Evolutionary conservation across 2,797 vertebrate species (phyloP).

Genomic region (Mormyrops boulengeri): DNA sequence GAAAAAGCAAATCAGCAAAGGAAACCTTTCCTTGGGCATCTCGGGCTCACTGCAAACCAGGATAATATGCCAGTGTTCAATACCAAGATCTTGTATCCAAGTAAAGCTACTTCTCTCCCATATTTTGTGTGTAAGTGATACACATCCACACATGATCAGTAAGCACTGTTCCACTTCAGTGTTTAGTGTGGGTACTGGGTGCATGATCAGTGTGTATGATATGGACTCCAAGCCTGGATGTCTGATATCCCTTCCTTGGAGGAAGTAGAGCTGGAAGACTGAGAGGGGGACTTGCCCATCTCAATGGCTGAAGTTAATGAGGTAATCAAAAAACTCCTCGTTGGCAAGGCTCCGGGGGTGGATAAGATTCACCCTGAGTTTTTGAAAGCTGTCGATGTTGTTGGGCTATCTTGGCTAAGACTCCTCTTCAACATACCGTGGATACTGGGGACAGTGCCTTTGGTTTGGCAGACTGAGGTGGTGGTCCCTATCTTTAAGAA

Average conservation of each 20-base stretch:
- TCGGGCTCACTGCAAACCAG: slow-evolving; percentile 76
- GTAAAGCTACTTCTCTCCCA: slow-evolving; percentile 53
- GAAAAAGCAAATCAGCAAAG: slow-evolving; percentile 85
- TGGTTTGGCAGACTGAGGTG: too few relatives aligned
- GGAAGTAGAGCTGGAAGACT: too few relatives aligned
- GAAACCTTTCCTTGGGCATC: slow-evolving; percentile 68
- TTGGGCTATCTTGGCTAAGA: too few relatives aligned
- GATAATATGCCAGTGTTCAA: slow-evolving; percentile 80
- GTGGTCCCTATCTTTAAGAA: too few relatives aligned
- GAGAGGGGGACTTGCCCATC: too few relatives aligned
- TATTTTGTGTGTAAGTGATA: background rate
- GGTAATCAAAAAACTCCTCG: too few relatives aligned
- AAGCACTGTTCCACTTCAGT: background rate
- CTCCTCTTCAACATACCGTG: too few relatives aligned
- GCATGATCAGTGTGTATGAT: background rate
- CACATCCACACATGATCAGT: slow-evolving; percentile 22
- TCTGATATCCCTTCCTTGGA: background rate
- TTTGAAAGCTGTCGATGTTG: too few relatives aligned
- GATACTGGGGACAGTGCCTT: too few relatives aligned
- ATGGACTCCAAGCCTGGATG: background rate
- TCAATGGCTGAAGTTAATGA: too few relatives aligned
- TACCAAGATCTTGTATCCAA: slow-evolving; percentile 82
- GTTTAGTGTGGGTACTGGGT: slow-evolving; percentile 7
- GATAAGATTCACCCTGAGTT: too few relatives aligned
- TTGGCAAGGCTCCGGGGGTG: too few relatives aligned